Conservation (phyloP, 2,888 invertebrate species). For the Osmoderma eremita region DNA sequence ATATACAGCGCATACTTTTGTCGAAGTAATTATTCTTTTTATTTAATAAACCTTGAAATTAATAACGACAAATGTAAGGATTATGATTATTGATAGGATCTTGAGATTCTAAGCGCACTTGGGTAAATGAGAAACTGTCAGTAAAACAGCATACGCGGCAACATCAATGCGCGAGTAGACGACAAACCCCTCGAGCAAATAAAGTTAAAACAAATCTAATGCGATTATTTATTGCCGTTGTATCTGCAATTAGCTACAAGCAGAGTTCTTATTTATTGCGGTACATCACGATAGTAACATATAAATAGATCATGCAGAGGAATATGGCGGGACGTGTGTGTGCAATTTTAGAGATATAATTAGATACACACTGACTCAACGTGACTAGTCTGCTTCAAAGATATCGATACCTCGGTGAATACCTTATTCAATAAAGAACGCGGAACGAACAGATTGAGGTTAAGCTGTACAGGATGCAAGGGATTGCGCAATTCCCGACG, state of each 20-base stretch:
- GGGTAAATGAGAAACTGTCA: conserved; percentile 6
- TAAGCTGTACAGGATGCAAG: conserved; percentile 41
- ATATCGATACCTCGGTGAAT: conserved; percentile 40
- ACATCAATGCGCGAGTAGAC: conserved; percentile 37
- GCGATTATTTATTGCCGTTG: conserved; percentile 40
- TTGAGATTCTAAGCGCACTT: background rate
- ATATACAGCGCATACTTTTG: background rate
- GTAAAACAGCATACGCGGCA: conserved; percentile 22
- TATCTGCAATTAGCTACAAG: conserved; percentile 42
- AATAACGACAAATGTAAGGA: conserved; percentile 6
- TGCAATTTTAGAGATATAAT: conserved; percentile 38
- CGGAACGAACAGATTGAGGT: conserved; percentile 43
- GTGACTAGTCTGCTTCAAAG: conserved; percentile 38
- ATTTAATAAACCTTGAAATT: conserved; percentile 7
- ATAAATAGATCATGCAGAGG: conserved; percentile 41
- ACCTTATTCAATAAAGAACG: conserved; percentile 41
- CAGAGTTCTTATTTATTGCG: conserved; percentile 43
- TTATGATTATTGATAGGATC: background rate
- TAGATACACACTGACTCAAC: conserved; percentile 41
- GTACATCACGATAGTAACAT: conserved; percentile 41
- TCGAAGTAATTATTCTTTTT: background rate
- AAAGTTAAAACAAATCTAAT: conserved; percentile 31
- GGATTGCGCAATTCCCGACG: conserved; percentile 37
- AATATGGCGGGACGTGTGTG: conserved; percentile 37
- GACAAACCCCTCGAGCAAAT: conserved; percentile 34